Evolutionary conservation across 2,888 invertebrate genomes (phyloP).

Genomic region (Smittia aterrima): DNA sequence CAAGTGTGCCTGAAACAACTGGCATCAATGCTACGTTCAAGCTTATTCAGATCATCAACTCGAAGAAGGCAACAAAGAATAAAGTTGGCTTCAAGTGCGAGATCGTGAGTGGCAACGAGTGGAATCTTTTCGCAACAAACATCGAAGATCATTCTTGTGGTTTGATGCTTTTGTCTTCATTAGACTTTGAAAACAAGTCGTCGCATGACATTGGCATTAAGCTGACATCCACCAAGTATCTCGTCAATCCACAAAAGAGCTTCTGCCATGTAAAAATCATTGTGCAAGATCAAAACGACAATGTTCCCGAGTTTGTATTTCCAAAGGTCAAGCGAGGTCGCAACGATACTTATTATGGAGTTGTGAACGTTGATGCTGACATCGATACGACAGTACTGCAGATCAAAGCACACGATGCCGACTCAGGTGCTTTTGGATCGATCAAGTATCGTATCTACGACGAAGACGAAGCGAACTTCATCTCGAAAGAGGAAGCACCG

Average conservation of each 20-base stretch:
- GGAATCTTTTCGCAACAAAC: conserved; percentile 69
- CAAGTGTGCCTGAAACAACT: conserved; percentile 70
- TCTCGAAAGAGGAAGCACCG: conserved; percentile 49
- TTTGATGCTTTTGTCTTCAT: conserved; percentile 64
- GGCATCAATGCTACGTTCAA: conserved; percentile 52
- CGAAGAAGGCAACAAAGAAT: conserved; percentile 49
- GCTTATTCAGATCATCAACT: conserved; percentile 53
- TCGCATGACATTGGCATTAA: conserved; percentile 74
- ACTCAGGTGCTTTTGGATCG: conserved; percentile 79
- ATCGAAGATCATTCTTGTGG: conserved; percentile 81
- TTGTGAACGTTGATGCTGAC: conserved; percentile 70
- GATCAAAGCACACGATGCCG: conserved; percentile 83
- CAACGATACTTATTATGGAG: conserved; percentile 74
- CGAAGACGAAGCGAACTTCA: conserved; percentile 48
- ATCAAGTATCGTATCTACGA: conserved; percentile 64
- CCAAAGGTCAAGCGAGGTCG: conserved; percentile 61
- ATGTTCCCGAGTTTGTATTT: conserved; percentile 77
- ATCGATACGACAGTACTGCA: conserved; percentile 75
- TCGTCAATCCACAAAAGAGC: conserved; percentile 74
- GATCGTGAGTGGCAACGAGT: conserved; percentile 72
- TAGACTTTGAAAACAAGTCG: conserved; percentile 77
- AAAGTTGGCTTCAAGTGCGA: conserved; percentile 68
- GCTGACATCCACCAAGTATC: conserved; percentile 75
- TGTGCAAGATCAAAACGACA: conserved; percentile 85
- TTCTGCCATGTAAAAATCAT: conserved; percentile 75